Conservation (phyloP, 2,797 vertebrate genomes). For the Zenarchopterus dispar region DNA sequence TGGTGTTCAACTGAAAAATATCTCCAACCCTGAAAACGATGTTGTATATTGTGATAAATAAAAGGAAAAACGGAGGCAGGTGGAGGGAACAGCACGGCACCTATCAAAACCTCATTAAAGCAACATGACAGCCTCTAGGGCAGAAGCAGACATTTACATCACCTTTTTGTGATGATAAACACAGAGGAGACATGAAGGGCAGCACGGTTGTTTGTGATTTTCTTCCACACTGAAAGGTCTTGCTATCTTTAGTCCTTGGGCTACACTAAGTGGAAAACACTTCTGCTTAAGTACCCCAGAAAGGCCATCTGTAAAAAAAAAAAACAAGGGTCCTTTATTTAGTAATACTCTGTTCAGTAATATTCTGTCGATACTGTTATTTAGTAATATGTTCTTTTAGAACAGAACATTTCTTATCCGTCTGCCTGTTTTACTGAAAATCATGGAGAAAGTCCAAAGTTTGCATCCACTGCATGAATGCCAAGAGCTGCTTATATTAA, state of each 20-base stretch:
- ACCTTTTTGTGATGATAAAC: conserved; percentile 10
- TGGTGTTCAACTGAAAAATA: not conserved
- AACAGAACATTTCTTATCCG: no score
- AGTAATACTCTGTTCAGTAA: not conserved
- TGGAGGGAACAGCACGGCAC: not conserved
- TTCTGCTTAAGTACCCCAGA: conserved; percentile 3
- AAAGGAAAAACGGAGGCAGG: not conserved
- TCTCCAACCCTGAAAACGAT: not conserved
- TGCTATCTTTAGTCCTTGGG: conserved; percentile 12
- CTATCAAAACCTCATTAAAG: conserved; percentile 5
- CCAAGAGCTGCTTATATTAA: no score
- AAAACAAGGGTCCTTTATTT: conserved; percentile 19
- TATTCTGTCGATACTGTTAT: not conserved
- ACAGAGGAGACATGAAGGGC: conserved; percentile 9
- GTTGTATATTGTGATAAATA: not conserved
- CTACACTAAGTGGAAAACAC: conserved; percentile 15
- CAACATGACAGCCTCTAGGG: conserved; percentile 1
- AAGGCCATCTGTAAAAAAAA: conserved; percentile 1
- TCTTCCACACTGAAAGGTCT: conserved; percentile 3
- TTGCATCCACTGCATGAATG: no score
- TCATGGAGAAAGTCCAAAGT: no score
- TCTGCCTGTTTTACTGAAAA: no score
- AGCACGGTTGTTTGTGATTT: no score
- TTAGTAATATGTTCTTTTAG: not conserved
- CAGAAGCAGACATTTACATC: not conserved